These are phyloP conservation scores for Ectemnius cavifrons DNA, from an alignment of 2,888 invertebrate species.

Conservation along the genomic window DNA sequence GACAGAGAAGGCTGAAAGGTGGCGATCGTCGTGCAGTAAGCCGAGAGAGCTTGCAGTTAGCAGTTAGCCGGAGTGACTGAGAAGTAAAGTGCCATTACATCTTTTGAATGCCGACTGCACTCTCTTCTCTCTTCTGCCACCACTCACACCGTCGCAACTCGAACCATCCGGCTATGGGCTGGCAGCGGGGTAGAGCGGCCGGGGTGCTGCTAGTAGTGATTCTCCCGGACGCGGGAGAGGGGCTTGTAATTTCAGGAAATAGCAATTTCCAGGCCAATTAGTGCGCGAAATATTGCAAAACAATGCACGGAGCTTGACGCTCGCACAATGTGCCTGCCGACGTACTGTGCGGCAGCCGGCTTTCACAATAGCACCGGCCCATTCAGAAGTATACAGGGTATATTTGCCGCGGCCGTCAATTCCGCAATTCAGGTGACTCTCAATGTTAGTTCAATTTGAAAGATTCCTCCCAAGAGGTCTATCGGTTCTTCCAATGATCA, in stretches of 20 bases:
- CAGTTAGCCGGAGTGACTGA: slow-evolving; percentile 15
- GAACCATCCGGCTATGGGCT: too few species aligned
- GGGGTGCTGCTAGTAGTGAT: too few species aligned
- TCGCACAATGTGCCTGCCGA: slow-evolving; percentile 57
- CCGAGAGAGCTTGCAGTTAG: neutral
- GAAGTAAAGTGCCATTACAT: slow-evolving; percentile 45
- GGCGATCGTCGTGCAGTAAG: slow-evolving; percentile 6
- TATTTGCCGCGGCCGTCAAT: neutral
- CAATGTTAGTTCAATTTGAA: too few species aligned
- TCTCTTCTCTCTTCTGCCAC: neutral
- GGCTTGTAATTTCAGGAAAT: slow-evolving; percentile 68
- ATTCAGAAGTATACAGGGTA: slow-evolving; percentile 4
- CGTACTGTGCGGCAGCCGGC: neutral
- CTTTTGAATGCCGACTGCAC: slow-evolving; percentile 45
- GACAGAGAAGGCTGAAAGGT: slow-evolving; percentile 33
- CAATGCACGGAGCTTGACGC: slow-evolving; percentile 66
- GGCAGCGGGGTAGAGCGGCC: too few species aligned
- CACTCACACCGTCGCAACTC: too few species aligned
- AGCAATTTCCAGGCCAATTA: slow-evolving; percentile 73
- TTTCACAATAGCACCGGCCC: slow-evolving; percentile 1
- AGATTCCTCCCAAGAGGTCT: too few species aligned
- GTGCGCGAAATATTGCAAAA: slow-evolving; percentile 71
- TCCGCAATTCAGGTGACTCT: too few species aligned
- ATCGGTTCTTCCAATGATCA: too few species aligned
- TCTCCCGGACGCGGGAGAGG: slow-evolving; percentile 13